Evolutionary conservation across 2,113 vertebrate species (phyloP).

Genomic region (Hirundichthys speculiger): DNA sequence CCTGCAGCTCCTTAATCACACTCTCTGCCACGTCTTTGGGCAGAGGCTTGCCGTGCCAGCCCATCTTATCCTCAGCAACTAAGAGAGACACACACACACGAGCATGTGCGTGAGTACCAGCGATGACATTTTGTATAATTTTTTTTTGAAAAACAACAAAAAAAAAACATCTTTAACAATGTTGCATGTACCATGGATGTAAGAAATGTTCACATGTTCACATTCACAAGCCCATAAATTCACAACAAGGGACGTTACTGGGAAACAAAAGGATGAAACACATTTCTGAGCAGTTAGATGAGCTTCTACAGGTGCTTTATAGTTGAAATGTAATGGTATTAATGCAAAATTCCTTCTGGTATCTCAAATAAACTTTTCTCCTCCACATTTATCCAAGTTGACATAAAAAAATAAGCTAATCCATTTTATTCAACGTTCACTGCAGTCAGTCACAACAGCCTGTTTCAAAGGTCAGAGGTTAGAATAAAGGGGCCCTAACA

Average conservation of each 20-base stretch:
- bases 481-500: conserved; percentile 16
- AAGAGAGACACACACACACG: conserved; percentile 15
- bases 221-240: no score
- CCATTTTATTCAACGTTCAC: conserved; percentile 25
- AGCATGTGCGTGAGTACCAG: no score
- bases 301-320: no score
- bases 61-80: conserved; percentile 94
- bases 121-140: no score
- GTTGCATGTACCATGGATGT: no score
- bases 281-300: no score
- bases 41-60: conserved; percentile 94
- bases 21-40: conserved; percentile 91
- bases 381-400: conserved; percentile 2
- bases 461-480: conserved; percentile 37
- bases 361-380: not conserved
- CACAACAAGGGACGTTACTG: no score
- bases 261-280: no score
- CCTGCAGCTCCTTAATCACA: conserved; percentile 86
- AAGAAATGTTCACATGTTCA: no score
- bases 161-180: no score
- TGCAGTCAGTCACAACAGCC: conserved; percentile 35
- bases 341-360: not conserved
- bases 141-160: no score
- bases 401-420: conserved; percentile 1
- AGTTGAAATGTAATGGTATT: no score